These are phyloP conservation scores for Calyptommatus sinebrachiatus DNA, from an alignment of 2,113 vertebrate species.

Conservation along the genomic window DNA sequence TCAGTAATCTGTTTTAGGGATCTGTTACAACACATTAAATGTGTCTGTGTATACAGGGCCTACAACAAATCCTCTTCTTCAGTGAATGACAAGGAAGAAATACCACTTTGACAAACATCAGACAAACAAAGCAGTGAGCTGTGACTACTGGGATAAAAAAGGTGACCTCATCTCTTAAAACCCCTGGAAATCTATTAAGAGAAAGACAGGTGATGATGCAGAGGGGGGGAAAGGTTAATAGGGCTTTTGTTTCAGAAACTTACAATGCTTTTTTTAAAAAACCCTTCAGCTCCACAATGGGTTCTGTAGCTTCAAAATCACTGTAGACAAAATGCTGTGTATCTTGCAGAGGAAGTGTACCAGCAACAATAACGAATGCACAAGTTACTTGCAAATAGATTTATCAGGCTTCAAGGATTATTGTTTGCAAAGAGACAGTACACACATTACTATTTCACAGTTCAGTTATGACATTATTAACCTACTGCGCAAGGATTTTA, in stretches of 20 bases:
- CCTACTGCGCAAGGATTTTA: slow-evolving; percentile 78
- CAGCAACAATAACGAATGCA: slow-evolving; percentile 58
- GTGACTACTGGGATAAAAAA: slow-evolving; percentile 17
- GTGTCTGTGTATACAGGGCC: too few species aligned
- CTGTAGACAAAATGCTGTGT: slow-evolving; percentile 55
- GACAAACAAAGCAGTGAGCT: neutral
- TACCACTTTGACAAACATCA: slow-evolving; percentile 37
- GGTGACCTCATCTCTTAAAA: slow-evolving; percentile 34
- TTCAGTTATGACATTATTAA: slow-evolving; percentile 82
- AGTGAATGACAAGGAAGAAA: slow-evolving; percentile 39
- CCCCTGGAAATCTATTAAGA: slow-evolving; percentile 25
- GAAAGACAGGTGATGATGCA: slow-evolving; percentile 27
- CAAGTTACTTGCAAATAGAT: slow-evolving; percentile 74
- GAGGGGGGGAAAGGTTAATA: slow-evolving; percentile 24
- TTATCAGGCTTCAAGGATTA: slow-evolving; percentile 80
- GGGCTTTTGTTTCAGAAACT: slow-evolving; percentile 32
- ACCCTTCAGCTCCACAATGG: slow-evolving; percentile 35
- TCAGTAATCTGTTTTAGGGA: too few species aligned
- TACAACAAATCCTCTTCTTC: slow-evolving; percentile 23
- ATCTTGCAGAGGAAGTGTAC: slow-evolving; percentile 56
- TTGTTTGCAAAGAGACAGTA: slow-evolving; percentile 78
- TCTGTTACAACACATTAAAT: too few species aligned
- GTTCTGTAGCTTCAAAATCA: slow-evolving; percentile 59
- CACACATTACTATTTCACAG: slow-evolving; percentile 78
- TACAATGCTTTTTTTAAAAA: slow-evolving; percentile 1